Base-by-base conservation (phyloP, 1,140 invertebrate species). In the Hesperophylax magnus region DNA sequence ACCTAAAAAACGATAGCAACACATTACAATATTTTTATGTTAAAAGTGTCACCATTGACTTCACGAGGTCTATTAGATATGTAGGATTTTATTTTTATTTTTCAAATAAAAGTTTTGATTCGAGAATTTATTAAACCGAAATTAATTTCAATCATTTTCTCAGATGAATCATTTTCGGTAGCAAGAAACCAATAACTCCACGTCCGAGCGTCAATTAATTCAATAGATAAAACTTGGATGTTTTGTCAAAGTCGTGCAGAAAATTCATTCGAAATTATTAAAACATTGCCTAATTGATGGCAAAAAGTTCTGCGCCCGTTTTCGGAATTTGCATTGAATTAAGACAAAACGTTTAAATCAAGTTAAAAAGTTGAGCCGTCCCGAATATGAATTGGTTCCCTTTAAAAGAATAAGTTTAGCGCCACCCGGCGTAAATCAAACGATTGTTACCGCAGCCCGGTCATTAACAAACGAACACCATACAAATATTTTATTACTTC, bases 401-500 rank as follows among this genome's bases (percentile, higher is more conserved):
- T 67, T 18, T 34, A 31, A 47, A 31, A 31, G 63, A 67, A 67
- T 67, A 72, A 72, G 52, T 54, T 72, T 72, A 22, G n/a, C 52
- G 39, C 27, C 52, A 20, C 18, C 34, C 39, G 24, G 65, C 72
- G 77, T 79, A 82, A 82, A 79, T 82, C 81, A 79, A 71, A 82
- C 77, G 77, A 82, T 79, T 82, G 81, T 79, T 82, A 82, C 71
- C 52, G 17, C 17, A 72, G 52, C 56, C 67, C 52, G 58, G 77
- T 82, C 77, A 82, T 82, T 82, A 82, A 82, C 81, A 82, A 72
- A 77, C 77, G 81, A 78, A 77, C 69, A 82, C 81, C 81, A 82
- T 82, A 82, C 81, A 82, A 82, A 82, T 79, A 82, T 82, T 82
- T 82, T 82, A 82, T 82, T 82, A 77, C 81, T 77, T 52, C 39